Evolutionary conservation across 2,888 invertebrate species (phyloP), one percentile per base, ranked within the genome.

Genomic region (Minunthozetes semirufus): DNA sequence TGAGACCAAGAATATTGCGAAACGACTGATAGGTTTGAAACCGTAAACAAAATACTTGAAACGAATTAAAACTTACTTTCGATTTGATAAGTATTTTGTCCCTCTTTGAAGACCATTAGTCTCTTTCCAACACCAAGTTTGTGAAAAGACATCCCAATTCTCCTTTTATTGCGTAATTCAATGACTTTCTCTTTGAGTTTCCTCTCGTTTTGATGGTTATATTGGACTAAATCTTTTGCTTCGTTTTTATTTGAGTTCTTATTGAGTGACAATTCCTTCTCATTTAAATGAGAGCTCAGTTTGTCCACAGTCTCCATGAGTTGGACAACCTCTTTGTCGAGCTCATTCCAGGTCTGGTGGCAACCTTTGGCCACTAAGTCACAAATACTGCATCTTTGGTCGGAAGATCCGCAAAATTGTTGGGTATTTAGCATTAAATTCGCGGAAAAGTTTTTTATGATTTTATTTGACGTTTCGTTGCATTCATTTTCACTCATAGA

Each of bases 271-370:
- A 71, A 29, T 9, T 75, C 75, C n/a, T 72, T 71, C 53, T 75
- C 56, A 11, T 38, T n/a, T 5, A 75, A 72, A 9, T 72, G n/a
- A 15, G 56, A n/a, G 25, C 75, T 56, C 29, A 75, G 42, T 38
- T 71, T 72, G 22, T 75, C 61, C 1, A 71, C 75, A n/a, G 72
- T 75, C 19, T 78, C 77, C 71, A 70, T 74, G 9, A 77, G 72
- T 48, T 75, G 72, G 15, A 50, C 22, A 11, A 74, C 77, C 72
- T 78, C 78, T 19, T 59, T 70, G 46, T 78, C 78, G 17, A 77
- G 70, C 38, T 76, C 74, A 33, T 74, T 53, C 78, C 78, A 78
- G 22, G 70, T 66, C 13, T 68, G 33, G 17, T 76, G 75, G 15
- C 71, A 59, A 1, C 76, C 77, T 25, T 75, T 75, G 17, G 38